phyloP scores from a whole-genome alignment of 2,888 invertebrate species.

The Microdon myrmicae region DNA sequence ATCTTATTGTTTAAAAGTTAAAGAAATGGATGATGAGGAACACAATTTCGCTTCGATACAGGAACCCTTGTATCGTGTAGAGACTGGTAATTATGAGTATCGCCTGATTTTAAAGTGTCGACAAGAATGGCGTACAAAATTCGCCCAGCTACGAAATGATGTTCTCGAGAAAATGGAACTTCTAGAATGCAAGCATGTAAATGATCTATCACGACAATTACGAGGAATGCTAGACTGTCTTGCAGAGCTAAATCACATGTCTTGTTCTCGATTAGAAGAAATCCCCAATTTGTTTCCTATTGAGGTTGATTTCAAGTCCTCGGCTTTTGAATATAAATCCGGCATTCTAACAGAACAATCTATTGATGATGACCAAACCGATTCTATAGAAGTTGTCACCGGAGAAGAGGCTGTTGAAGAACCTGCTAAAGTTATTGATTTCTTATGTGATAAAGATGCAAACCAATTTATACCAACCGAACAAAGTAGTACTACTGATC shows the following conservation, averaged over 20 bases:
- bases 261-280: constrained; percentile 80
- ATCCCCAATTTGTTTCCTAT: constrained; percentile 88
- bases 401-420: constrained; percentile 61
- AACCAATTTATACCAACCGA: constrained; percentile 14
- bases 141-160: constrained; percentile 85
- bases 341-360: constrained; percentile 62
- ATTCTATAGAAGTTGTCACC: constrained; percentile 55
- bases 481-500: constrained; percentile 3
- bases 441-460: constrained; percentile 37
- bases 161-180: constrained; percentile 97
- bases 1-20: constrained; percentile 98
- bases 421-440: constrained; percentile 59
- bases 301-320: constrained; percentile 92
- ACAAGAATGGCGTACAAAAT: constrained; percentile 89
- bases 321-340: constrained; percentile 88
- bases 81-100: constrained; percentile 99
- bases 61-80: constrained; percentile 96
- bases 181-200: constrained; percentile 97
- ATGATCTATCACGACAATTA: constrained; percentile 89
- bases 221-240: constrained; percentile 87
- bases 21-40: constrained; percentile 99
- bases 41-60: constrained; percentile 91
- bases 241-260: constrained; percentile 76
- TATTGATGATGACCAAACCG: constrained; percentile 59
- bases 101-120: constrained; percentile 94